phyloP scores from a whole-genome alignment of 2,113 vertebrate species.

The Potamarius usumacintae region DNA sequence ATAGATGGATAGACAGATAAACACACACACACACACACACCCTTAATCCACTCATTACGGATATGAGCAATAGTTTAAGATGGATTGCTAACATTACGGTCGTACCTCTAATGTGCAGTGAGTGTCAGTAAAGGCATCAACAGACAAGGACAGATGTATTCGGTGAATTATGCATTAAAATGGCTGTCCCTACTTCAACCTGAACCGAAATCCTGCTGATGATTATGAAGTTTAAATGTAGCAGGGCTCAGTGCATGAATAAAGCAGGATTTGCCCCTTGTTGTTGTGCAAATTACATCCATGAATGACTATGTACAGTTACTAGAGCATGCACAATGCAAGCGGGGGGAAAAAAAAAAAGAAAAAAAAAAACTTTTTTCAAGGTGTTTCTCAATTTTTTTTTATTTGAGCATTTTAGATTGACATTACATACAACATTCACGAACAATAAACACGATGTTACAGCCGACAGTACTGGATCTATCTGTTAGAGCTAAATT shows the following conservation, averaged over 20 bases:
- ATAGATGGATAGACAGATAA: too few species aligned
- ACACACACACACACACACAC: neutral
- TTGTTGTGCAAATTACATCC: slow-evolving; percentile 51
- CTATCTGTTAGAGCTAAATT: neutral
- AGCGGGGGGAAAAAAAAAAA: neutral
- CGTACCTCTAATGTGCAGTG: neutral
- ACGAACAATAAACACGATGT: slow-evolving; percentile 12
- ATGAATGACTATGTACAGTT: slow-evolving; percentile 34
- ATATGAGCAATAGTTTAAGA: neutral
- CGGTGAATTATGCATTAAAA: neutral
- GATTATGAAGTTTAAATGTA: slow-evolving; percentile 58
- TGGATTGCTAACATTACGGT: neutral
- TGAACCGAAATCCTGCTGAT: slow-evolving; percentile 33
- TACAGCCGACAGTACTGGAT: neutral
- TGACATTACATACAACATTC: slow-evolving; percentile 16
- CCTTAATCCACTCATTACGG: neutral
- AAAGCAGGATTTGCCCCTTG: slow-evolving; percentile 52
- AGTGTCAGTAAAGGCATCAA: neutral
- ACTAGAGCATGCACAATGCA: slow-evolving; percentile 42
- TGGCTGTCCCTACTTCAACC: slow-evolving; percentile 11
- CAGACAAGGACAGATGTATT: slow-evolving; percentile 1
- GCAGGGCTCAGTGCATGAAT: slow-evolving; percentile 53
- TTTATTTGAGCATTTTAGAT: slow-evolving; percentile 42
- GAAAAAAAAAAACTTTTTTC: neutral
- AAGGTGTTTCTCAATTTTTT: slow-evolving; percentile 3